Conservation (phyloP, 2,888 invertebrate species). For the Tyria jacobaeae region DNA sequence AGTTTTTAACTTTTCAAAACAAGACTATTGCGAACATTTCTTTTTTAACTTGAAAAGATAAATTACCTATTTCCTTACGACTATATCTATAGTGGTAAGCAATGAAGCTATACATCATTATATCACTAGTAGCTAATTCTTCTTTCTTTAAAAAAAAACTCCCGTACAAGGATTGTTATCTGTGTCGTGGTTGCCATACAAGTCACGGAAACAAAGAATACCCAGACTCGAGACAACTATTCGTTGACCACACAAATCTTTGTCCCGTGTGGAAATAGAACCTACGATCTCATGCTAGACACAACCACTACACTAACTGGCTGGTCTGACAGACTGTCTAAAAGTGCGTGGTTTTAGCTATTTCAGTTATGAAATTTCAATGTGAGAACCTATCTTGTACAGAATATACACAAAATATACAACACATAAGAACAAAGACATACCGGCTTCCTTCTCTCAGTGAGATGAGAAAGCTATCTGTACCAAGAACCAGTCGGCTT, state of each 20-base stretch:
- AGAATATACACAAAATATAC: constrained; percentile 2
- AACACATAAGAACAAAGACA: constrained; percentile 12
- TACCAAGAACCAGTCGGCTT: constrained; percentile 11
- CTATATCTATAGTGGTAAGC: not conserved
- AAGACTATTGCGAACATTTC: not conserved
- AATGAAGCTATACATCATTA: not conserved
- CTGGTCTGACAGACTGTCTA: not conserved
- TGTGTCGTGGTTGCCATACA: too few species aligned
- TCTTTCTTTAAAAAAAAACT: too few species aligned
- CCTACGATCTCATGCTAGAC: too few species aligned
- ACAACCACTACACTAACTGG: too few species aligned
- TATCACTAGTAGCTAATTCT: too few species aligned
- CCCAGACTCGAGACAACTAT: too few species aligned
- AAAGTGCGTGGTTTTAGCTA: too few species aligned
- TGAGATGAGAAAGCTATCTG: constrained; percentile 13
- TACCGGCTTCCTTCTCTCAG: not conserved
- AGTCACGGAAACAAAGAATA: too few species aligned
- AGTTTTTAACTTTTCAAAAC: not conserved
- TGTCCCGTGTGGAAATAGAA: too few species aligned
- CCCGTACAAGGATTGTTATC: too few species aligned
- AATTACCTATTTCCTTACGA: not conserved
- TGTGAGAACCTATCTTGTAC: constrained; percentile 4
- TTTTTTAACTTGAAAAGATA: not conserved
- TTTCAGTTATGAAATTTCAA: too few species aligned
- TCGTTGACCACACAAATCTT: too few species aligned